These are phyloP conservation scores for Leptopilina boulardi DNA, from an alignment of 1,140 invertebrate species.

Conservation along the genomic window DNA sequence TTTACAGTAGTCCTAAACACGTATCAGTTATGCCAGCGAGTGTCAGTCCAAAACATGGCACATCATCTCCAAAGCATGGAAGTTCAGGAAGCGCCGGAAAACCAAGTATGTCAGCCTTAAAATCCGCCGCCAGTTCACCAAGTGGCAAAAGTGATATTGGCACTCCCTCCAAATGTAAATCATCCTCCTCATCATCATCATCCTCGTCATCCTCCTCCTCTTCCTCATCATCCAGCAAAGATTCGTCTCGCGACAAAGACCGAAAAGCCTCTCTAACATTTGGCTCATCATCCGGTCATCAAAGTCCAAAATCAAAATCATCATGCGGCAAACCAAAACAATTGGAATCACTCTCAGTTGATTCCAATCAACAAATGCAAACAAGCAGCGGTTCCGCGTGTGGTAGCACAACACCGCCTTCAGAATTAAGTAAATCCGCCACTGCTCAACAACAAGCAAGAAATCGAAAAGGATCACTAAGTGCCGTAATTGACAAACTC, in stretches of 20 bases:
- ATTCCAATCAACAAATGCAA: constrained; percentile 47
- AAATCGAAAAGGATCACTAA: constrained; percentile 86
- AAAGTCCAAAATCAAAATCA: constrained; percentile 82
- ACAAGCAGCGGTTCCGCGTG: constrained; percentile 51
- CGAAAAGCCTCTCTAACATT: constrained; percentile 78
- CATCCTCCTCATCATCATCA: constrained; percentile 65
- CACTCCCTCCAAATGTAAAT: constrained; percentile 60
- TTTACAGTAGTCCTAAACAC: constrained; percentile 87
- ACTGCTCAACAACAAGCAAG: constrained; percentile 78
- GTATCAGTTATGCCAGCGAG: constrained; percentile 76
- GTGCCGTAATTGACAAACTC: constrained; percentile 91
- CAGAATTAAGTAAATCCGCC: constrained; percentile 76
- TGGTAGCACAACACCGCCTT: constrained; percentile 76
- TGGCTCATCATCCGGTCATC: constrained; percentile 71
- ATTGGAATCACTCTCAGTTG: constrained; percentile 77
- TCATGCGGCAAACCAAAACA: constrained; percentile 82
- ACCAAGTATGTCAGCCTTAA: constrained; percentile 91
- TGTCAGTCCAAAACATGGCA: constrained; percentile 82
- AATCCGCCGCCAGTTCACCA: constrained; percentile 84
- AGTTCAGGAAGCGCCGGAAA: constrained; percentile 85
- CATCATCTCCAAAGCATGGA: constrained; percentile 86
- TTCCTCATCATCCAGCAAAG: constrained; percentile 67
- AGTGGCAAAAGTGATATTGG: constrained; percentile 54
- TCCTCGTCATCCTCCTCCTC: constrained; percentile 65
- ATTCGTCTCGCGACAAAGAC: constrained; percentile 79